Evolutionary conservation across 2,888 invertebrate species (phyloP).

Genomic region (Deladenus siricidicola): DNA sequence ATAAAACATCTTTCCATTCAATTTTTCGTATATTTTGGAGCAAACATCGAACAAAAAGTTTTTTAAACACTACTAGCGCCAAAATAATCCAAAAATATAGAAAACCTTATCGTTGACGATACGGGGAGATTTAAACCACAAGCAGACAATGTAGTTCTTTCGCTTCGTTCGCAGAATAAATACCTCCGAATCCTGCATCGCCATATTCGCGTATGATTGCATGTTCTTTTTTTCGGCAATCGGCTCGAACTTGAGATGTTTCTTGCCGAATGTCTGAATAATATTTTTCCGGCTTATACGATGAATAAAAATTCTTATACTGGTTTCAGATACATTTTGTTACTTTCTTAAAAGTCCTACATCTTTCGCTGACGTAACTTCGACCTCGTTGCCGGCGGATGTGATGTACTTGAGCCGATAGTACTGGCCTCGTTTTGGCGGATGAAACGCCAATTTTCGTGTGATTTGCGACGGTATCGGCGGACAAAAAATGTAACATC

Average conservation of each 20-base stretch:
- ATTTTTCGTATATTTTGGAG: too few species aligned
- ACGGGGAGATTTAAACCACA: background rate
- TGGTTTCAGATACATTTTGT: too few species aligned
- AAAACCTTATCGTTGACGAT: too few species aligned
- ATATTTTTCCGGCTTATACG: too few species aligned
- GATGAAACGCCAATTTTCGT: conserved; percentile 44
- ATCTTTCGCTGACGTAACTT: conserved; percentile 11
- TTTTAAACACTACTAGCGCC: too few species aligned
- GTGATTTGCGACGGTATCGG: conserved; percentile 39
- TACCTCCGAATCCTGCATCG: background rate
- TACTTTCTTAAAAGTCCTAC: too few species aligned
- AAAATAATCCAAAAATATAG: too few species aligned
- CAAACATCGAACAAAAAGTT: too few species aligned
- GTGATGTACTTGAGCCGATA: conserved; percentile 8
- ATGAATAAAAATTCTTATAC: background rate
- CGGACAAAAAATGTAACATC: conserved; percentile 40
- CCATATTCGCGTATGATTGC: background rate
- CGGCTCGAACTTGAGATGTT: conserved; percentile 1
- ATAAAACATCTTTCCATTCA: too few species aligned
- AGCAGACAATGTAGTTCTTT: conserved; percentile 15
- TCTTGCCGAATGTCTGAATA: conserved; percentile 1
- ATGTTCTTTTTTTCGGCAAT: background rate
- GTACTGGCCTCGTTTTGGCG: conserved; percentile 25
- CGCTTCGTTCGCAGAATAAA: conserved; percentile 11
- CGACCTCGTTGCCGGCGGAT: conserved; percentile 4